Percentiles rank a stretch among this genome's conserved stretches.
phyloP scores from a whole-genome alignment of 2,888 invertebrate species.

The Drosophila percnosoma region DNA sequence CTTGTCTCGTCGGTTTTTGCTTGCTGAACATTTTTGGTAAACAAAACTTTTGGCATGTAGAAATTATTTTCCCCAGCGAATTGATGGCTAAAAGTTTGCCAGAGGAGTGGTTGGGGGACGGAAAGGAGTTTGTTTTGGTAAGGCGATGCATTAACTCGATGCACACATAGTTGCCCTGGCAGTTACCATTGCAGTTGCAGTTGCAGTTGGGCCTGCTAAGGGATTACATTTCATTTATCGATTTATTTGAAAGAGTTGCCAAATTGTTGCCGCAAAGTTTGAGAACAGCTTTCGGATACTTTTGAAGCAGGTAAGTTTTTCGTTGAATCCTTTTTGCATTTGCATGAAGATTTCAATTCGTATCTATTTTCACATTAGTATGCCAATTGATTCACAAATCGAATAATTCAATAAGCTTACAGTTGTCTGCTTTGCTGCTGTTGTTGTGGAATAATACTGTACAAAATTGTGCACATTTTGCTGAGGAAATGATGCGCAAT shows the following conservation, averaged over 20 bases:
- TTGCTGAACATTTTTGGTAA: slow-evolving; percentile 20
- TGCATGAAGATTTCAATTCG: slow-evolving; percentile 53
- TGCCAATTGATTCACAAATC: slow-evolving; percentile 71
- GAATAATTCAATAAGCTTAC: slow-evolving; percentile 70
- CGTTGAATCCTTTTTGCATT: slow-evolving; percentile 67
- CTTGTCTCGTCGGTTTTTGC: slow-evolving; percentile 16
- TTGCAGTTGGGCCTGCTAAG: slow-evolving; percentile 26
- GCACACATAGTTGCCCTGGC: slow-evolving; percentile 23
- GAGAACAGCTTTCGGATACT: slow-evolving; percentile 6
- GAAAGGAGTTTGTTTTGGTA: not conserved
- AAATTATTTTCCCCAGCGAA: slow-evolving; percentile 51
- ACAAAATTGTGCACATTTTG: slow-evolving; percentile 44
- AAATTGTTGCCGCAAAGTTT: slow-evolving; percentile 63
- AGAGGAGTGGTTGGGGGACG: not conserved
- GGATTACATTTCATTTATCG: slow-evolving; percentile 77
- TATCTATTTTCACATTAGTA: slow-evolving; percentile 64
- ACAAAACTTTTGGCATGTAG: slow-evolving; percentile 59
- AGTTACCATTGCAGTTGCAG: slow-evolving; percentile 18
- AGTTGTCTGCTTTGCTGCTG: slow-evolving; percentile 20
- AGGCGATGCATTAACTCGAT: slow-evolving; percentile 46
- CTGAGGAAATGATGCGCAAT: slow-evolving; percentile 49
- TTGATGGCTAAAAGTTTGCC: slow-evolving; percentile 60
- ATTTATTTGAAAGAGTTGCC: slow-evolving; percentile 60
- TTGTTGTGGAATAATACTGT: slow-evolving; percentile 9
- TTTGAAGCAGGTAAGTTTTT: slow-evolving; percentile 54